Conservation (phyloP, 2,113 vertebrate genomes). For the Puffinus mauretanicus region DNA sequence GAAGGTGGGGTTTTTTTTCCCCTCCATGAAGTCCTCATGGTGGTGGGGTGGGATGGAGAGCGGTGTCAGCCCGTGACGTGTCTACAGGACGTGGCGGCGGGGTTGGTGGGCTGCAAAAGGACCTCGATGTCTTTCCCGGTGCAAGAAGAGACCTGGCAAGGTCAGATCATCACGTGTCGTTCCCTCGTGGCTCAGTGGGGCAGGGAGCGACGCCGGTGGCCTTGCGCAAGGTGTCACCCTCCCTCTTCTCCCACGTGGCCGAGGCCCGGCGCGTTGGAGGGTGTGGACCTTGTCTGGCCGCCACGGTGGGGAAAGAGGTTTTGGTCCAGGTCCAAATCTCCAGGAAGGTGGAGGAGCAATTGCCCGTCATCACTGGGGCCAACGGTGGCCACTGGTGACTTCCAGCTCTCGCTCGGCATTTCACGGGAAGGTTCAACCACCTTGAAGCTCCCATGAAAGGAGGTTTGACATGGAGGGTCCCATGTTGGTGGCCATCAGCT, state of each 20-base stretch:
- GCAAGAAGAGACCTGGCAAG: not conserved
- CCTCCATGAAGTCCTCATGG: not conserved
- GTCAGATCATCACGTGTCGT: not conserved
- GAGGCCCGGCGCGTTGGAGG: not conserved
- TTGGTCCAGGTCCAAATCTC: not conserved
- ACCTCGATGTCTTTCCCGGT: rapidly evolving
- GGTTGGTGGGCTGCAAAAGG: not conserved
- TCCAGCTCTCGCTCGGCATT: not conserved
- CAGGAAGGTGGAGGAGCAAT: not conserved
- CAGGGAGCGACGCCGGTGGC: not conserved
- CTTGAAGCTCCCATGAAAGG: not conserved
- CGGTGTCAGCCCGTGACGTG: rapidly evolving
- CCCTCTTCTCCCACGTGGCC: not conserved
- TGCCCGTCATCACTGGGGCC: not conserved
- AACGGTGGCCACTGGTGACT: not conserved
- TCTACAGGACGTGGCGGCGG: too few relatives aligned
- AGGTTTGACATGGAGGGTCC: not conserved
- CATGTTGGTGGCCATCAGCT: not conserved
- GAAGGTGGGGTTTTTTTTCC: not conserved
- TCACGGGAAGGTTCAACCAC: not conserved
- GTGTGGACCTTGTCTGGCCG: not conserved
- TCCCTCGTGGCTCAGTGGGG: not conserved
- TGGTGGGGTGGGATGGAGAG: not conserved
- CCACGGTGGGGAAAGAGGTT: not conserved
- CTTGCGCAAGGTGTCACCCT: not conserved